Conservation (phyloP, 2,113 vertebrate genomes). For the Rhynchomys soricoides region DNA sequence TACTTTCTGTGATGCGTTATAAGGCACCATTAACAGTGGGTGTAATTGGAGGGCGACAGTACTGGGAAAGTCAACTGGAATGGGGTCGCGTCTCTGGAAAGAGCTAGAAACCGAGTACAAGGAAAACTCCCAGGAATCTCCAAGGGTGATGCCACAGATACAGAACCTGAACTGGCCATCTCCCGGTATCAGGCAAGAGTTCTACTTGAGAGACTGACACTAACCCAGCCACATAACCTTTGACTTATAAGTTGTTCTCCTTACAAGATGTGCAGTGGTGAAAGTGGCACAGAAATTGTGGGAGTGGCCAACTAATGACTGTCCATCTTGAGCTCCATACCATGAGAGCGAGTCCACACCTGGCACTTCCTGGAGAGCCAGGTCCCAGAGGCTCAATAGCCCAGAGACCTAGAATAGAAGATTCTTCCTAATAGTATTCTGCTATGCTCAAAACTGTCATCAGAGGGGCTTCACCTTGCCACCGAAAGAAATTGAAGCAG, state of each 20-base stretch:
- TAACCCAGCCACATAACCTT: background rate
- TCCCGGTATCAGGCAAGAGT: background rate
- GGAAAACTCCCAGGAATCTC: background rate
- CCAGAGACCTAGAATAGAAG: background rate
- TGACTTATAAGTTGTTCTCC: background rate
- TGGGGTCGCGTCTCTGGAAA: background rate
- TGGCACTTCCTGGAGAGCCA: background rate
- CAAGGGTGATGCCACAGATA: background rate
- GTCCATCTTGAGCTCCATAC: background rate
- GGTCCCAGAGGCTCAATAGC: background rate
- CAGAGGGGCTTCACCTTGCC: background rate
- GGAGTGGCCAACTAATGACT: background rate
- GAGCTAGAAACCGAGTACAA: background rate
- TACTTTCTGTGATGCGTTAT: conserved; percentile 43
- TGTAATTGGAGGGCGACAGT: background rate
- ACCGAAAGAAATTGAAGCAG: background rate
- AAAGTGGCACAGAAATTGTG: background rate
- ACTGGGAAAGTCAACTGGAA: background rate
- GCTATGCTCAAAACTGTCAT: background rate
- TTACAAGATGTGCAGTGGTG: background rate
- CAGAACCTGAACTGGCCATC: background rate
- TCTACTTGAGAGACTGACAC: background rate
- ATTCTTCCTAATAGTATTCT: background rate
- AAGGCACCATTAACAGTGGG: background rate
- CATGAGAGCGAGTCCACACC: background rate